Base-by-base conservation (phyloP, 2,113 vertebrate genomes). In the Xiphias gladius region DNA sequence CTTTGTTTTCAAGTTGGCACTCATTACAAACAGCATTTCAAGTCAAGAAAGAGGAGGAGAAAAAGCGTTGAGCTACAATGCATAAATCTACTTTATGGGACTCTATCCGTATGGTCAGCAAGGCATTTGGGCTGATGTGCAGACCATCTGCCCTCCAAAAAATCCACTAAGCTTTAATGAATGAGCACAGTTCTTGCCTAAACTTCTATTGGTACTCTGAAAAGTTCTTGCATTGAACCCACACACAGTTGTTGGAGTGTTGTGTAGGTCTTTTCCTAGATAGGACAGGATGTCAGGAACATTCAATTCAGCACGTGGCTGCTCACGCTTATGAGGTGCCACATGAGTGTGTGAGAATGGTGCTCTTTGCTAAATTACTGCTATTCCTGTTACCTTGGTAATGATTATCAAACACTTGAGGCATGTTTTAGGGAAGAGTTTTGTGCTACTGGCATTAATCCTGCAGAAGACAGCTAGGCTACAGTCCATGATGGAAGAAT, bases 301-400 rank as follows among this genome's bases (percentile, higher is more conserved):
- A 83, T 84, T 85, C 35, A 59, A 61, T 84, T 80, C 78, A 68
- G 64, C 58, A 74, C 3, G 55, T 57, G 73, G 76, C 85, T 80
- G 71, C 86, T 90, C 83, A 81, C 83, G 82, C 86, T 85, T 86
- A 28, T 28, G 0, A 82, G 73, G 85, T 89, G 89, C 2, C 59
- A 86, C 68, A 39, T 65, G 61, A 90, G 52, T 70, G 76, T 86
- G 86, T 39, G 61, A 89, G 74, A 86, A 77, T 10, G 13, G 20
- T 75, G 80, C 65, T 83, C 84, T 88, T 83, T 68, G 76, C 80
- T 66, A 73, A 91, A 91, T 85, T 81, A 78, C 80, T 75, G 74
- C 70, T 57, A 55, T 80, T 85, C 26, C 76, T 54, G 84, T 91
- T 88, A 85, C 85, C 76, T 76, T 84, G 83, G 79, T 73, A 70